A percentile compares a stretch with the other conserved stretches of the same genome.
Conservation (phyloP, 2,797 vertebrate genomes). For the Loriculus beryllinus region DNA sequence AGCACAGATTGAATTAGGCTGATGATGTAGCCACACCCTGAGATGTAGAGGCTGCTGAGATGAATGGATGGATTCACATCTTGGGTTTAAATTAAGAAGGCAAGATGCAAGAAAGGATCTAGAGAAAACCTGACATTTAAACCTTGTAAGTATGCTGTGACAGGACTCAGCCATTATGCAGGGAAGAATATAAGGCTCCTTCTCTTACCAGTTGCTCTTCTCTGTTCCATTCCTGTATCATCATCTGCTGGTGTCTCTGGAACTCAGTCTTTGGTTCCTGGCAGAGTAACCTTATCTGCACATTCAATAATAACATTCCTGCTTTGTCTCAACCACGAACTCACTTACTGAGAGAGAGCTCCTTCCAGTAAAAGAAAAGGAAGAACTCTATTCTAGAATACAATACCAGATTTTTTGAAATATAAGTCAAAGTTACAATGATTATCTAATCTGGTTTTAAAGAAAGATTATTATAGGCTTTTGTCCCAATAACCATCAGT, state of each 20-base stretch:
- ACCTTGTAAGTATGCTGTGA: background rate
- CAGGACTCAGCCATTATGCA: background rate
- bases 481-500: background rate
- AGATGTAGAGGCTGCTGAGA: background rate
- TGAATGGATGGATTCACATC: background rate
- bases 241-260: background rate
- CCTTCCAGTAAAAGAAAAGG: background rate
- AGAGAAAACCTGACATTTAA: background rate
- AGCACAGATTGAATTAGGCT: background rate
- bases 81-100: background rate
- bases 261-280: background rate
- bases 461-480: background rate
- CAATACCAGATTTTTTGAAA: background rate
- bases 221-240: background rate
- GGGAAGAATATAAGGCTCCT: background rate
- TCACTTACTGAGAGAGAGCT: background rate
- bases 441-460: background rate
- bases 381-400: background rate
- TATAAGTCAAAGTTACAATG: background rate
- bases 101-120: background rate
- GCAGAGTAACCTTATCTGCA: background rate
- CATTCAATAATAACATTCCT: background rate
- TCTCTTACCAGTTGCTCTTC: background rate
- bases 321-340: background rate
- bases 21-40: background rate